Percentiles rank a stretch among this genome's conserved stretches.
phyloP scores from a whole-genome alignment of 2,113 vertebrate species.

The Bufo bufo region DNA sequence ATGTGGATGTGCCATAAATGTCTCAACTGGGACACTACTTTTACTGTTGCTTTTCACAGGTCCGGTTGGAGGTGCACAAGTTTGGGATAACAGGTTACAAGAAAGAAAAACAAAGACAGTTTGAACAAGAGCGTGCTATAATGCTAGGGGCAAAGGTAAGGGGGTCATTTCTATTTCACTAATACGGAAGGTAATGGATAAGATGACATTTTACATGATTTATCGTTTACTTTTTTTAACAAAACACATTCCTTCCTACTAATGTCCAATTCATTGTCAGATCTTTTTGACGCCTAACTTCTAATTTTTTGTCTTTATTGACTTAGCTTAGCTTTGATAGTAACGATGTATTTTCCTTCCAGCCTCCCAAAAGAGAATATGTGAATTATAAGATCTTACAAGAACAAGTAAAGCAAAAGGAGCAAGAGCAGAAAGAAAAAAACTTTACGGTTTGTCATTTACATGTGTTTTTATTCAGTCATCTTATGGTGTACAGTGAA shows the following conservation, averaged over 20 bases:
- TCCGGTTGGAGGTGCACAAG: slow-evolving; percentile 91
- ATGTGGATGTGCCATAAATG: too few relatives aligned
- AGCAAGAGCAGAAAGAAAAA: slow-evolving; percentile 70
- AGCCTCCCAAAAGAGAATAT: slow-evolving; percentile 86
- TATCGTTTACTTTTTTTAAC: too few relatives aligned
- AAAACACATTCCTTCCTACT: too few relatives aligned
- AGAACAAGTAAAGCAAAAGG: slow-evolving; percentile 83
- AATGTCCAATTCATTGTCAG: too few relatives aligned
- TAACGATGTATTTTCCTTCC: slow-evolving; percentile 55
- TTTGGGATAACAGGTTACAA: slow-evolving; percentile 93
- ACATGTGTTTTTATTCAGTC: not conserved
- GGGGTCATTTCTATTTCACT: not conserved
- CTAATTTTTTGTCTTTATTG: not conserved
- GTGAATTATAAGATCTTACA: slow-evolving; percentile 90
- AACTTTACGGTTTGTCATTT: slow-evolving; percentile 72
- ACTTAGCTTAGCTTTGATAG: not conserved
- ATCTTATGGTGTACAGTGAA: too few relatives aligned
- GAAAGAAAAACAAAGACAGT: slow-evolving; percentile 86
- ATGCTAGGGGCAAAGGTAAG: slow-evolving; percentile 93
- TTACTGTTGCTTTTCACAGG: slow-evolving; percentile 67
- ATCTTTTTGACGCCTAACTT: not conserved
- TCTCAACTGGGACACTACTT: not conserved
- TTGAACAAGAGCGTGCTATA: slow-evolving; percentile 88
- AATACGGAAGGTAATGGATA: not conserved
- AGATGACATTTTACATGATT: not conserved